These are phyloP conservation scores for roundworm (Caenorhabditis elegans) DNA, from an alignment of 1,140 invertebrate species.

Conservation along the genomic window DNA sequence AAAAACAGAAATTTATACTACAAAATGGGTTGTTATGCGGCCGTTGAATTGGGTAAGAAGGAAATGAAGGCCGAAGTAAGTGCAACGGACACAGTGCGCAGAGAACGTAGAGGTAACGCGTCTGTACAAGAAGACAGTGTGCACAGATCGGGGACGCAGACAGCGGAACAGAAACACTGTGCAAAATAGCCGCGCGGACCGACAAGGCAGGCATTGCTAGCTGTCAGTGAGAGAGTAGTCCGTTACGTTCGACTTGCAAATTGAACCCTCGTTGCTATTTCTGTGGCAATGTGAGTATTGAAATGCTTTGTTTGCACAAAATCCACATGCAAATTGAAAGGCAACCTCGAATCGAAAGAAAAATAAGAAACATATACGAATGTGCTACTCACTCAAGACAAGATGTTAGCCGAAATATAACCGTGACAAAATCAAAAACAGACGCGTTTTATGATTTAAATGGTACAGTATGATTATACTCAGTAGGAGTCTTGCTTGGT, in stretches of 20 bases:
- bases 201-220: neutral
- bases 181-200: slow-evolving; percentile 4
- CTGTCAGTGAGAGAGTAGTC: slow-evolving; percentile 6
- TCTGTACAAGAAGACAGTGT: neutral
- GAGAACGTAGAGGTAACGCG: slow-evolving; percentile 24
- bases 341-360: neutral
- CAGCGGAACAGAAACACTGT: slow-evolving; percentile 2
- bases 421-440: too few relatives aligned
- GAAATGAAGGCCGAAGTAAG: neutral
- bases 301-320: slow-evolving; percentile 24
- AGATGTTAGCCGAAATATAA: too few relatives aligned
- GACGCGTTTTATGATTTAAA: too few relatives aligned
- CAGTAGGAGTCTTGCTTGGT: too few relatives aligned
- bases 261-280: slow-evolving; percentile 9
- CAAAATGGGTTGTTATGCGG: neutral
- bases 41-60: neutral
- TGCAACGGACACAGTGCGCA: slow-evolving; percentile 28
- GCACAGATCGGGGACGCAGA: neutral
- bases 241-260: slow-evolving; percentile 7
- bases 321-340: slow-evolving; percentile 25
- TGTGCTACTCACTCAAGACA: too few relatives aligned
- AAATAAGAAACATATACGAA: neutral
- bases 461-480: too few relatives aligned
- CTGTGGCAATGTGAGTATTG: neutral
- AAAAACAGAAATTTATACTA: neutral